phyloP scores from a whole-genome alignment of 1,140 invertebrate genomes.

The Pemphigus obesinymphae region DNA sequence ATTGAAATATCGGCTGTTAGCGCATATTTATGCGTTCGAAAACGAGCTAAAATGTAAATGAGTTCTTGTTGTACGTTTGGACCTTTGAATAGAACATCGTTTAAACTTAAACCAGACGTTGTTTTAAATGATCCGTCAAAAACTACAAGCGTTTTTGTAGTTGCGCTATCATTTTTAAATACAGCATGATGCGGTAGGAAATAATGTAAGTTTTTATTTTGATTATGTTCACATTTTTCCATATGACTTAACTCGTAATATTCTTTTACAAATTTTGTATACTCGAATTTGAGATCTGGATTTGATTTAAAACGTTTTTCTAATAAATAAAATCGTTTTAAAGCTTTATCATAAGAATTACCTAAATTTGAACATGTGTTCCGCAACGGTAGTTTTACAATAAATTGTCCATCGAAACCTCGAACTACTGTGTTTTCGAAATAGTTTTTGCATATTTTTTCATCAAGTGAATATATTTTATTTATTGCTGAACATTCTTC shows the following conservation, averaged over 20 bases:
- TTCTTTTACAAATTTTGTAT: slow-evolving; percentile 48
- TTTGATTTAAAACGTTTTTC: neutral
- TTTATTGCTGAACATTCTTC: neutral
- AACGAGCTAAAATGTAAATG: slow-evolving; percentile 46
- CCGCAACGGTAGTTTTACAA: neutral
- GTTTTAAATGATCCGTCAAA: slow-evolving; percentile 51
- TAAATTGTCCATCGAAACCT: neutral
- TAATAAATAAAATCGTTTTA: neutral
- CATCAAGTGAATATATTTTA: neutral
- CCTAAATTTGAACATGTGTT: neutral
- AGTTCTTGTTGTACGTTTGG: slow-evolving; percentile 44
- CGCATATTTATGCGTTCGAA: too few relatives aligned
- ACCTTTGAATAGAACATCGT: slow-evolving; percentile 45
- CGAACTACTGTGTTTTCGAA: neutral
- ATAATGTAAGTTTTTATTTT: neutral
- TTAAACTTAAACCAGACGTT: slow-evolving; percentile 48
- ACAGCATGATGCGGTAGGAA: slow-evolving; percentile 50
- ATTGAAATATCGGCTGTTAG: too few relatives aligned
- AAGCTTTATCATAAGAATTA: neutral
- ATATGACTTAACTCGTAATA: slow-evolving; percentile 50
- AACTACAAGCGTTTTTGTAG: slow-evolving; percentile 46
- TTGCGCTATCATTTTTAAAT: slow-evolving; percentile 44
- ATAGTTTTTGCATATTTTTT: neutral
- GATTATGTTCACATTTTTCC: slow-evolving; percentile 36
- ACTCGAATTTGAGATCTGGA: neutral